Evolutionary conservation across 2,113 vertebrate genomes (phyloP).

Genomic region (Mus pahari): DNA sequence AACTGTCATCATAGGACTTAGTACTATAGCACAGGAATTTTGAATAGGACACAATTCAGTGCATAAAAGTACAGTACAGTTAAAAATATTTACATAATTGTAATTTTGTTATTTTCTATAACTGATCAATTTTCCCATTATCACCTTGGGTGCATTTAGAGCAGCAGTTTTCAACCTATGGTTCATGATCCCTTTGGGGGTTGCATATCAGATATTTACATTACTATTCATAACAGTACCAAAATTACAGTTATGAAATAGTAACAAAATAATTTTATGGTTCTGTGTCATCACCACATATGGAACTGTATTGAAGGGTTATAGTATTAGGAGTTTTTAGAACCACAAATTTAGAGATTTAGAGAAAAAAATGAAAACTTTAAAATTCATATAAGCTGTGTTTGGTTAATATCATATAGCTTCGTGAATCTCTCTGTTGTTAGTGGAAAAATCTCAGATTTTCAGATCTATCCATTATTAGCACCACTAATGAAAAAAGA

Average conservation of each 20-base stretch:
- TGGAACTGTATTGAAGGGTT: neutral
- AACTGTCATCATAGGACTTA: neutral
- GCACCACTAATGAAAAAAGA: neutral
- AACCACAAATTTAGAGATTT: neutral
- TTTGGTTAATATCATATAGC: neutral
- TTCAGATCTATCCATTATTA: neutral
- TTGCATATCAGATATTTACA: neutral
- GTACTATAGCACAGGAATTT: neutral
- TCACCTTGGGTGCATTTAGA: neutral
- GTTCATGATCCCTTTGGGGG: neutral
- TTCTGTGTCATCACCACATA: neutral
- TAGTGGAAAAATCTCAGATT: neutral
- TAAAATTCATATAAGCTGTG: neutral
- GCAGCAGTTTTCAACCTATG: neutral
- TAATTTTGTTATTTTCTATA: neutral
- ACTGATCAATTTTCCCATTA: neutral
- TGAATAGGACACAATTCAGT: neutral
- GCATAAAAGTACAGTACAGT: neutral
- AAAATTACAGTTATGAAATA: neutral
- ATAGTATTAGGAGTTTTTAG: neutral
- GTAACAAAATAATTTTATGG: neutral
- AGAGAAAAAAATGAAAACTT: neutral
- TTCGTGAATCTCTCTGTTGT: neutral
- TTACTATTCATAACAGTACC: neutral
- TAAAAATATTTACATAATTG: neutral